Evolutionary conservation across 37 sponge, comb jelly and placozoan genomes (phyloP), one percentile per base, ranked within the genome.

Genomic region (Halichondria panicea): DNA sequence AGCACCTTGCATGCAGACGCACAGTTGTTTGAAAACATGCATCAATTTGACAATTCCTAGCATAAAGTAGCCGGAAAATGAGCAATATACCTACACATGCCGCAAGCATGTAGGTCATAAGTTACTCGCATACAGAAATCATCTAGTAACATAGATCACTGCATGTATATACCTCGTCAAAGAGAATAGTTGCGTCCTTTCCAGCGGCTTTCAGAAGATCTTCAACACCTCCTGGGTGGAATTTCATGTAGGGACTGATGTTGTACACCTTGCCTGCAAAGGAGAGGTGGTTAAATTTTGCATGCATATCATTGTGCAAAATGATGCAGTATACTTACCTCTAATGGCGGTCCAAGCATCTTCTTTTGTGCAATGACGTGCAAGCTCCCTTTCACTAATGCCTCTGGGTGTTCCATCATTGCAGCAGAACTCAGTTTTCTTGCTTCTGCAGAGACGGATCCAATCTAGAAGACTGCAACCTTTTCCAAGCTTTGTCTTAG

Each of bases 121-220:
- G n/a, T n/a, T n/a, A n/a, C n/a, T n/a, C n/a, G n/a, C n/a, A n/a
- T n/a, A n/a, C n/a, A n/a, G n/a, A 48, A 48, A 48, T 48, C 11
- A 48, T 48, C 13, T 15, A 48, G 52, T 48, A 48, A 48, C 52
- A 48, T 48, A 18, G 15, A 18, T 48, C 13, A 48, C 15, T 48
- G 52, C 52, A 48, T 48, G 52, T 58, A 79, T 28, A 40, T 44
- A 79, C 95, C 70, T 95, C 81, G 43, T 92, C 78, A 71, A 97
- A 97, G 31, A 97, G 81, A 15, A 85, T 58, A 19, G 99, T 97
- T 44, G 86, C 81, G 76, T 97, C 99, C 35, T 74, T 89, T 34
- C 99, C 99, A 35, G 95, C 99, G 12, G 83, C 95, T 75, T 61
- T 78, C 91, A 97, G 87, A 8, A 97, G 55, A 55, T 97, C 99